Base-by-base conservation (phyloP, 2,113 vertebrate genomes). In the Cathartes aura region DNA sequence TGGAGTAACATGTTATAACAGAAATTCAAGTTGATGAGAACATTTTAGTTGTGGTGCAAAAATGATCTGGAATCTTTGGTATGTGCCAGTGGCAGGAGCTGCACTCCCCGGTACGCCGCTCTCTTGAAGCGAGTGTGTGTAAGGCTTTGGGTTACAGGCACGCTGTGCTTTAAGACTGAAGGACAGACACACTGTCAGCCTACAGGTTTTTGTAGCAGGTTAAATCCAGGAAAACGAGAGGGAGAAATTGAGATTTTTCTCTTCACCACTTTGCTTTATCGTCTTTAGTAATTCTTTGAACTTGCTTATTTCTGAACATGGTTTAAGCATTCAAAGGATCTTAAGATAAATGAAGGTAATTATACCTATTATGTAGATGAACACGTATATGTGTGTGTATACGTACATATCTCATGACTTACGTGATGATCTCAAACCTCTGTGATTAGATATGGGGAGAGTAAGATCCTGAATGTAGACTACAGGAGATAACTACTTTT, bases 31-130 rank as follows among this genome's bases (percentile, higher is more conserved):
- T 62, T 85, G 71, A 84, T 95, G 88, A 93, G 96, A 94, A 63
- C 58, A 4, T 67, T 91, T 79, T 68, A 82, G 87, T 89, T 11
- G 67, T 81, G 89, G 93, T 93, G 59, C 95, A 93, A 94, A 97
- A 94, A 66, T 60, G 86, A 95, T 72, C 13, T 95, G 97, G 97
- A 98, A 98, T 98, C 96, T 90, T 74, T 97, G 98, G 97, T 97
- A 98, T 98, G 98, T 96, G 94, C 96, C 95, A 89, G 97, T 86
- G 98, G 97, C 97, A 95, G 87, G 96, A 97, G 86, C 83, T 64
- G 85, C 6, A 5, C 80, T 74, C 66, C 48, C 89, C 8, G 22
- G 50, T 47, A 11, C 11, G 4, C 47, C 3, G 40, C 53, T 48
- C 62, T 43, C 76, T 34, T 38, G 73, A n/a, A 32, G 7, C 2